Evolutionary conservation across 2,113 vertebrate genomes (phyloP).

Genomic region (Heterotilapia buettikoferi): DNA sequence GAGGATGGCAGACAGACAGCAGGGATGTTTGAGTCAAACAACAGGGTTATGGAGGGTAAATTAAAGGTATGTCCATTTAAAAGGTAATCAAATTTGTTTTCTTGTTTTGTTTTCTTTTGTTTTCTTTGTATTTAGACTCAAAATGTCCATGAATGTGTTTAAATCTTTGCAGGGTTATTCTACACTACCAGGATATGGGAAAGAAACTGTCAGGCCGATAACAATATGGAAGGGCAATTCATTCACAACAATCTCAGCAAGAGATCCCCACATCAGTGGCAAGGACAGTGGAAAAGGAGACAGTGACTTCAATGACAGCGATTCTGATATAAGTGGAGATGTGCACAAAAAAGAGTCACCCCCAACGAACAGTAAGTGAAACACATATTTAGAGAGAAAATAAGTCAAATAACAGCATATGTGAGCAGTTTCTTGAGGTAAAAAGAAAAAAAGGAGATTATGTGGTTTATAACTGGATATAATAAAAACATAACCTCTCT

Average conservation of each 20-base stretch:
- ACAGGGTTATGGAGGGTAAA: slow-evolving; percentile 74
- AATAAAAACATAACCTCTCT: not conserved
- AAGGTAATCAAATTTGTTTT: not conserved
- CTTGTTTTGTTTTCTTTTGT: not conserved
- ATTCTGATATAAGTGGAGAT: slow-evolving; percentile 92
- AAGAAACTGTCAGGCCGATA: slow-evolving; percentile 81
- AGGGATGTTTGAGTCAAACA: slow-evolving; percentile 82
- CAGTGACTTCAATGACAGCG: slow-evolving; percentile 97
- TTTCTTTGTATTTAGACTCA: not conserved
- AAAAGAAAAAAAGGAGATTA: not conserved
- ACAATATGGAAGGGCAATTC: slow-evolving; percentile 96
- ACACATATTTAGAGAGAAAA: not conserved
- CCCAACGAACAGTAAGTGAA: slow-evolving; percentile 80
- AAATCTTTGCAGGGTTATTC: slow-evolving; percentile 75
- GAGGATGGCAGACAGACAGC: slow-evolving; percentile 74
- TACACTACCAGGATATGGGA: slow-evolving; percentile 79
- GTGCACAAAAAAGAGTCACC: slow-evolving; percentile 87
- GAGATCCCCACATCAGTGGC: slow-evolving; percentile 92
- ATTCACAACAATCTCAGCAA: slow-evolving; percentile 86
- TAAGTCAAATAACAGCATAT: not conserved
- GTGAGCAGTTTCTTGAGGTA: not conserved
- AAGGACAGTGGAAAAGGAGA: slow-evolving; percentile 98
- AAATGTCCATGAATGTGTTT: not conserved
- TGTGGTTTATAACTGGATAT: not conserved
- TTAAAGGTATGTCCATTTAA: slow-evolving; percentile 74